Conservation (phyloP, 2,888 invertebrate genomes). For the Escarpia spicata region DNA sequence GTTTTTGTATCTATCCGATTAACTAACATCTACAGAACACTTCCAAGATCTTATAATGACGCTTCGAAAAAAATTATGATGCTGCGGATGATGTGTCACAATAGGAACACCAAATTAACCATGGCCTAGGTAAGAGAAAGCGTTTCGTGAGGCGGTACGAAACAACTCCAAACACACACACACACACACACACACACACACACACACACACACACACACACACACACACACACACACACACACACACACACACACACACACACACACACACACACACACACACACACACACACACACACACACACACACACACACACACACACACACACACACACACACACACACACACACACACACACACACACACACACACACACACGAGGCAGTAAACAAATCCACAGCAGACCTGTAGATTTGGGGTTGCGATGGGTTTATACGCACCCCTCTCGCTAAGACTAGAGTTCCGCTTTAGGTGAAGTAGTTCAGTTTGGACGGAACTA, state of each 20-base stretch:
- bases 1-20: slow-evolving; percentile 1
- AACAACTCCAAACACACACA: not conserved
- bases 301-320: not conserved
- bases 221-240: too few relatives aligned
- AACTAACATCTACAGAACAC: not conserved
- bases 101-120: not conserved
- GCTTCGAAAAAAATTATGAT: not conserved
- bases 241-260: not conserved
- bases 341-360: not conserved
- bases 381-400: not conserved
- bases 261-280: not conserved
- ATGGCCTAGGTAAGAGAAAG: too few relatives aligned
- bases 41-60: not conserved
- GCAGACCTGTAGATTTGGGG: too few relatives aligned
- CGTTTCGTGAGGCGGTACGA: not conserved
- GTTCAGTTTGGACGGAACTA: too few relatives aligned
- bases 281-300: too few relatives aligned
- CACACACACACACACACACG: not conserved
- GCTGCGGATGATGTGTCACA: not conserved
- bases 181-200: not conserved
- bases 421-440: too few relatives aligned
- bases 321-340: not conserved
- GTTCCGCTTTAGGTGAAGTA: too few relatives aligned
- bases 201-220: not conserved
- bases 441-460: too few relatives aligned